A percentile compares a stretch with the other conserved stretches of the same genome.
These are phyloP conservation scores for Malurus leucopterus DNA, from an alignment of 2,797 vertebrate species.

Conservation along the genomic window DNA sequence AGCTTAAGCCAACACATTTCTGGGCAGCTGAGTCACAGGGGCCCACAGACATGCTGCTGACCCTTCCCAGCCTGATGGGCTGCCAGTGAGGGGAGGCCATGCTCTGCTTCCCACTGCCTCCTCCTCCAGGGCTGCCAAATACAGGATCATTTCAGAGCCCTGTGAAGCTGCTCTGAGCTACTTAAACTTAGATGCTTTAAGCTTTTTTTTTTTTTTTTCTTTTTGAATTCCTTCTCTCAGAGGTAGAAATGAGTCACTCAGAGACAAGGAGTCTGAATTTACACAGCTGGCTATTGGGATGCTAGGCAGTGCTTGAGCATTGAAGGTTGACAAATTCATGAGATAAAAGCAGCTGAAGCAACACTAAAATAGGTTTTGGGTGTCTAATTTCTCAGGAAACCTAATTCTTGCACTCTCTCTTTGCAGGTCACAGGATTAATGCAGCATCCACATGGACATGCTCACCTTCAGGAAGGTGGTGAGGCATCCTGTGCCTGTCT, in stretches of 20 bases:
- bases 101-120: background rate
- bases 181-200: background rate
- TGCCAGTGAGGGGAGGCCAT: accelerated
- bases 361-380: background rate
- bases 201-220: accelerated
- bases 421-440: background rate
- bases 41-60: background rate
- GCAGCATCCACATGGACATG: background rate
- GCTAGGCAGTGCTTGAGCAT: background rate
- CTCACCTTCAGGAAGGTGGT: background rate
- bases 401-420: background rate
- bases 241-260: background rate
- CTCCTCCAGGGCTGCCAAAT: background rate
- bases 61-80: background rate
- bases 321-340: background rate
- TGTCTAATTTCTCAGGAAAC: background rate
- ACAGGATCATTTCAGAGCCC: background rate
- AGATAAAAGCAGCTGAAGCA: background rate
- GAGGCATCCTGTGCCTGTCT: background rate
- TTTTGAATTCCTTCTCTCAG: background rate
- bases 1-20: background rate
- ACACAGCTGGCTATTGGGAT: background rate
- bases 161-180: background rate
- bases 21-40: background rate
- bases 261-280: background rate